Percentiles rank a stretch among this genome's conserved stretches.
Evolutionary conservation across 2,797 vertebrate species (phyloP).

Genomic region (Tenualosa ilisha): DNA sequence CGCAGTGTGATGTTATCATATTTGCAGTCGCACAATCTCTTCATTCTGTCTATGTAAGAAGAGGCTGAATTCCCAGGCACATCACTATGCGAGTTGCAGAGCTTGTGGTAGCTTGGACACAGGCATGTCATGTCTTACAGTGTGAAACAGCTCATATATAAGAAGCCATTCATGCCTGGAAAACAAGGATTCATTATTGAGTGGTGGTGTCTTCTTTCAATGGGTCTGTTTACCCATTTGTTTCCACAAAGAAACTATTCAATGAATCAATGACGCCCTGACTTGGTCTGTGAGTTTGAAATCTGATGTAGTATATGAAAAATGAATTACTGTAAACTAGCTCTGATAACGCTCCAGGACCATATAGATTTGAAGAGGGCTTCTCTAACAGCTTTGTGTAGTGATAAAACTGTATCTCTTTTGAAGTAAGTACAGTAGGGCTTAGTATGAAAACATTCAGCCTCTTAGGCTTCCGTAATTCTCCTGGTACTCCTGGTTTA

Average conservation of each 20-base stretch:
- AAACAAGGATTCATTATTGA: background rate
- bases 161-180: background rate
- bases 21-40: background rate
- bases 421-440: background rate
- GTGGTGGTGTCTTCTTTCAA: background rate
- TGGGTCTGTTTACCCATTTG: background rate
- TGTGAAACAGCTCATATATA: background rate
- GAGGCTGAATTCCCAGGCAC: background rate
- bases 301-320: background rate
- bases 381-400: background rate
- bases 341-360: background rate
- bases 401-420: background rate
- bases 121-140: background rate
- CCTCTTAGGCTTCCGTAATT: background rate
- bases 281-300: background rate
- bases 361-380: background rate
- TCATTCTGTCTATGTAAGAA: background rate
- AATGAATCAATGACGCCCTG: background rate
- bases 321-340: background rate
- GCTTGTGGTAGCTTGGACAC: background rate
- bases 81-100: background rate
- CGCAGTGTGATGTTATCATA: background rate
- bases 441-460: background rate
- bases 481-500: background rate
- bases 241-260: slow-evolving; percentile 10